Percentiles rank a stretch among this genome's conserved stretches.
Evolutionary conservation across 2,888 invertebrate species (phyloP).

Genomic region (Hofmannophila pseudospretella): DNA sequence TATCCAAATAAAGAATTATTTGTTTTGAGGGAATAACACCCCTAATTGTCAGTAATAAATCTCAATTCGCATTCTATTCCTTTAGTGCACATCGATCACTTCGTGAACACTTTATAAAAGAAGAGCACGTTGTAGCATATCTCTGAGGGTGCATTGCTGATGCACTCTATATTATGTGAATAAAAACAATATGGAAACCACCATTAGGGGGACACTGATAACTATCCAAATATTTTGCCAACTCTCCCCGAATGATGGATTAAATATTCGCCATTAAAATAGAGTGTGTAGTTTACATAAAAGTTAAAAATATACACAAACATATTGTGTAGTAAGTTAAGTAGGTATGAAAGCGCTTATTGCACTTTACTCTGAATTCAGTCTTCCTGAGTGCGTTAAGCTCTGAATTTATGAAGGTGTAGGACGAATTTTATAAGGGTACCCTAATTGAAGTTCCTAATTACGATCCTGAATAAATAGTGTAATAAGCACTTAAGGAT

Average conservation of each 20-base stretch:
- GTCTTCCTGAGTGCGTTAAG: too few relatives aligned
- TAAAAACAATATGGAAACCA: slow-evolving; percentile 29
- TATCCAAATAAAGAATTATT: neutral
- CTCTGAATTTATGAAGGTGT: too few relatives aligned
- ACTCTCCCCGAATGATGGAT: neutral
- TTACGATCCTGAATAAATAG: too few relatives aligned
- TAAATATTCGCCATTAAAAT: too few relatives aligned
- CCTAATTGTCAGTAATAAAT: slow-evolving; percentile 34
- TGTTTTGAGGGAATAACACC: neutral
- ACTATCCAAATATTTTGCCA: slow-evolving; percentile 14
- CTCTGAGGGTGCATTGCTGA: slow-evolving; percentile 62
- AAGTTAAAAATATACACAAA: too few relatives aligned
- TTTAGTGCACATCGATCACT: slow-evolving; percentile 50
- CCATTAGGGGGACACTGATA: slow-evolving; percentile 33
- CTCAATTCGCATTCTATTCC: slow-evolving; percentile 52
- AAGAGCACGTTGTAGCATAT: slow-evolving; percentile 36
- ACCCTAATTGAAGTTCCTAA: too few relatives aligned
- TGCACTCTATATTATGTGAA: slow-evolving; percentile 34
- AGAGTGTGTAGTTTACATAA: too few relatives aligned
- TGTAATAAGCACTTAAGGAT: too few relatives aligned
- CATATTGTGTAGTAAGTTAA: too few relatives aligned
- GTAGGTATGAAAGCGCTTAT: too few relatives aligned
- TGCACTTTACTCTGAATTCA: too few relatives aligned
- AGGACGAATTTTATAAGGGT: too few relatives aligned
- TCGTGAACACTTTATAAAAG: slow-evolving; percentile 45